A percentile compares a stretch with the other conserved stretches of the same genome.
phyloP scores from a whole-genome alignment of 1,140 invertebrate species.

The Saxidomus purpurata region DNA sequence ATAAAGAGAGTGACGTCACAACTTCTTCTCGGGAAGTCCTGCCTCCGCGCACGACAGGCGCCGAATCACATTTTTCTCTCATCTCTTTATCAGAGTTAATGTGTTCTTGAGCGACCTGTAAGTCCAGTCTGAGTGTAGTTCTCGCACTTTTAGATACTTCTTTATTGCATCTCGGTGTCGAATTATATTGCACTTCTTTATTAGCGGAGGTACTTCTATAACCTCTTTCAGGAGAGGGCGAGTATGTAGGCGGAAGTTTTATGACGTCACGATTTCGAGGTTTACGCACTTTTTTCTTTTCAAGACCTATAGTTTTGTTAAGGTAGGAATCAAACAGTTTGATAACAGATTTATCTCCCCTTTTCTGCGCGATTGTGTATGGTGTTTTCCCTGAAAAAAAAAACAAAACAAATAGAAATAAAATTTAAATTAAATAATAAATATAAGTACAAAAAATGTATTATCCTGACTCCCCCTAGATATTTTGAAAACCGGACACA shows the following conservation, averaged over 20 bases:
- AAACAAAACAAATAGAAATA: not conserved
- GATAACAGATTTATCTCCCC: not conserved
- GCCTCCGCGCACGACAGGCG: not conserved
- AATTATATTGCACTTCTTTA: constrained; percentile 14
- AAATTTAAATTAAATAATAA: not conserved
- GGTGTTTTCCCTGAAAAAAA: constrained; percentile 46
- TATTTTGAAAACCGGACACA: no score
- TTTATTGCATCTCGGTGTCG: not conserved
- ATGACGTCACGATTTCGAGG: constrained; percentile 29
- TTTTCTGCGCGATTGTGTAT: constrained; percentile 43
- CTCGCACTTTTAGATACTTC: not conserved
- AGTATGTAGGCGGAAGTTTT: constrained; percentile 47
- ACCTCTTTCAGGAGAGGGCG: constrained; percentile 47
- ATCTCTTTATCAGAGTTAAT: not conserved
- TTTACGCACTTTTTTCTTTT: constrained; percentile 29
- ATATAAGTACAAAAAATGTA: not conserved
- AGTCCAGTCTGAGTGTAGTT: not conserved
- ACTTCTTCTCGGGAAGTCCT: not conserved
- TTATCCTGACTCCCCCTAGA: no score
- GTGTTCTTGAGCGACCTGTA: not conserved
- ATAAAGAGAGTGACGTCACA: constrained; percentile 31
- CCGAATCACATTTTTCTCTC: constrained; percentile 34
- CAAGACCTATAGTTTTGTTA: not conserved
- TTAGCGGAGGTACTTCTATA: not conserved
- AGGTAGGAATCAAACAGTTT: not conserved